Conservation (phyloP, 1,140 invertebrate genomes). For the Papilio polyxenes region DNA sequence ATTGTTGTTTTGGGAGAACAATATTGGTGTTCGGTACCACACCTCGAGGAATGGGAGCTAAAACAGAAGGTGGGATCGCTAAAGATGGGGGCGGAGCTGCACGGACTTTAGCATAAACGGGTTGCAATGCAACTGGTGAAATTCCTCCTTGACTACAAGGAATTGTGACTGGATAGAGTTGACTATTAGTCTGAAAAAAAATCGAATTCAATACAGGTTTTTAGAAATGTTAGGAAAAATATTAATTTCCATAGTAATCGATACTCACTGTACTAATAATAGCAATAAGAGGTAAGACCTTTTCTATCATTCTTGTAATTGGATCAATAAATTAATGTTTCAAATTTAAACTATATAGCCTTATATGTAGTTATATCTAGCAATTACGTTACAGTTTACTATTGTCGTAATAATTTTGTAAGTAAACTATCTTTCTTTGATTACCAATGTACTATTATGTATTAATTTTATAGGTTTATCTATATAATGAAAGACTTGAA, state of each 20-base stretch:
- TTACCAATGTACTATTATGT: not conserved
- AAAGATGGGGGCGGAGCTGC: not conserved
- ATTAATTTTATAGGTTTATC: not conserved
- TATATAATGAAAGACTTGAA: not conserved
- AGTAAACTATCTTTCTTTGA: slow-evolving; percentile 11
- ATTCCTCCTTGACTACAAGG: slow-evolving; percentile 5
- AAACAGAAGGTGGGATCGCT: not conserved
- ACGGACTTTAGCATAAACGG: not conserved
- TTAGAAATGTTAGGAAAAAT: not conserved
- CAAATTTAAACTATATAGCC: not conserved
- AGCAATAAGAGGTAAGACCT: slow-evolving; percentile 14
- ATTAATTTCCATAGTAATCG: not conserved
- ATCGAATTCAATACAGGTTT: not conserved
- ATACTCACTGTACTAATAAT: slow-evolving; percentile 29
- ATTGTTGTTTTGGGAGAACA: not conserved
- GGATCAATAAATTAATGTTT: slow-evolving; percentile 6
- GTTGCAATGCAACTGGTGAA: not conserved
- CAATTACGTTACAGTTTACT: slow-evolving; percentile 8
- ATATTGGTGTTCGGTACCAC: not conserved
- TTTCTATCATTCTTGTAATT: slow-evolving; percentile 14
- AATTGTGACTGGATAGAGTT: slow-evolving; percentile 14
- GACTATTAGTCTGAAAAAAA: slow-evolving; percentile 27
- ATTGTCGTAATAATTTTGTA: slow-evolving; percentile 10
- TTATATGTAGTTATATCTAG: slow-evolving; percentile 26
- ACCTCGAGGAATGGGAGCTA: not conserved